Conservation (phyloP, 2,888 invertebrate species). For the Spodoptera picta region DNA sequence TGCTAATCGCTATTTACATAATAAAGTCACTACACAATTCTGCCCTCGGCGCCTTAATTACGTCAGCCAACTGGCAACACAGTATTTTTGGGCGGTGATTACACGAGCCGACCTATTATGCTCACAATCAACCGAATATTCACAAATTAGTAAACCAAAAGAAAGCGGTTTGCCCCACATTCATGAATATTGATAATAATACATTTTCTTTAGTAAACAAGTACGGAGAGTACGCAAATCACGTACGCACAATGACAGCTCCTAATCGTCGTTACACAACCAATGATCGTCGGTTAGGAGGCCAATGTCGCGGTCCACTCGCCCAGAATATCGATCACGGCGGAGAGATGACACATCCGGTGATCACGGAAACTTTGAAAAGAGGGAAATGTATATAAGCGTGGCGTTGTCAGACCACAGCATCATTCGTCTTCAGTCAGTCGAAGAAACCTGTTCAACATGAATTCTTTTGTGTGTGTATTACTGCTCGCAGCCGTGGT, state of each 20-base stretch:
- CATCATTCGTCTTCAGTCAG: conserved; percentile 80
- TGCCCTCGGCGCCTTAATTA: conserved; percentile 59
- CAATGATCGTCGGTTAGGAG: conserved; percentile 78
- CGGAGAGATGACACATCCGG: conserved; percentile 80
- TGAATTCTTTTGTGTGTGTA: conserved; percentile 77
- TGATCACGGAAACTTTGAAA: conserved; percentile 74
- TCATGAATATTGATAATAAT: conserved; percentile 81
- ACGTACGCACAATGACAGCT: conserved; percentile 83
- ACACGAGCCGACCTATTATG: conserved; percentile 53
- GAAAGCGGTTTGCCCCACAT: conserved; percentile 70
- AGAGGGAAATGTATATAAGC: conserved; percentile 75
- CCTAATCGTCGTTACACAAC: conserved; percentile 85
- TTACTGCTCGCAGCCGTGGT: conserved; percentile 73
- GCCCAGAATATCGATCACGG: conserved; percentile 81
- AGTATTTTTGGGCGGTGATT: conserved; percentile 49
- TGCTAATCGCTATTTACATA: conserved; percentile 46
- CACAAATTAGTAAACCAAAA: conserved; percentile 65
- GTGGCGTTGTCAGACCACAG: conserved; percentile 59
- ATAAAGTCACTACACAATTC: conserved; percentile 49
- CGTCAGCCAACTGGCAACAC: conserved; percentile 47
- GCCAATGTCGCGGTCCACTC: conserved; percentile 83
- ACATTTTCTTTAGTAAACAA: conserved; percentile 75
- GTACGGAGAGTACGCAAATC: conserved; percentile 63
- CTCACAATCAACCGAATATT: conserved; percentile 60
- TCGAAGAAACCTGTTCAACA: conserved; percentile 67